A percentile compares a stretch with the other conserved stretches of the same genome.
Conservation (phyloP, 2,888 invertebrate species). For the Hirtodrosophila duncani region DNA sequence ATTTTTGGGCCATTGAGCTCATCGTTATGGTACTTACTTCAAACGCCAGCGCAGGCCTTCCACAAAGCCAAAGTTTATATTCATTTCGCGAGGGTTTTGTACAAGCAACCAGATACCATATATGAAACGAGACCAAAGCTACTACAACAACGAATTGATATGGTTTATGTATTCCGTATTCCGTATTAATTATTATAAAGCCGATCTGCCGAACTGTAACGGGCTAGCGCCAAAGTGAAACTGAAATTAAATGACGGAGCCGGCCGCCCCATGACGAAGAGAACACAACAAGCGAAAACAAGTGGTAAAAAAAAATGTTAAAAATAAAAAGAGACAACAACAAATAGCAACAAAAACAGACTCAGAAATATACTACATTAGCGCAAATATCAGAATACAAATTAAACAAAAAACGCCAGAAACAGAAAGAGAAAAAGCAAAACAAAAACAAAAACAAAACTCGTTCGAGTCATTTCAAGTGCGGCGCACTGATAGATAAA, state of each 20-base stretch:
- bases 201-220: conserved; percentile 53
- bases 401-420: conserved; percentile 34
- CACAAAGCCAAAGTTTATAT: conserved; percentile 63
- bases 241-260: conserved; percentile 49
- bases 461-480: conserved; percentile 54
- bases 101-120: conserved; percentile 1
- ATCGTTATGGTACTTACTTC: conserved; percentile 65
- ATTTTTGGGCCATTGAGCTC: conserved; percentile 28
- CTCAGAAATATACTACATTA: conserved; percentile 25
- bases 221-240: conserved; percentile 64
- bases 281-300: conserved; percentile 39
- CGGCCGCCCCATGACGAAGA: conserved; percentile 17
- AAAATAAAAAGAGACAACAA: conserved; percentile 23
- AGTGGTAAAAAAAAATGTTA: conserved; percentile 17
- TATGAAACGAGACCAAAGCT: no score
- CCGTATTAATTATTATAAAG: conserved; percentile 1
- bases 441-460: conserved; percentile 28
- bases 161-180: conserved; percentile 1
- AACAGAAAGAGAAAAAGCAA: conserved; percentile 26
- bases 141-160: conserved; percentile 9
- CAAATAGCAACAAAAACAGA: conserved; percentile 5
- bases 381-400: conserved; percentile 57
- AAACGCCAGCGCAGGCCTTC: conserved; percentile 70
- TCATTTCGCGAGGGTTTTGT: conserved; percentile 51
- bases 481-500: conserved; percentile 43